Conservation (phyloP, 2,113 vertebrate species). For the Oncorhynchus nerka region DNA sequence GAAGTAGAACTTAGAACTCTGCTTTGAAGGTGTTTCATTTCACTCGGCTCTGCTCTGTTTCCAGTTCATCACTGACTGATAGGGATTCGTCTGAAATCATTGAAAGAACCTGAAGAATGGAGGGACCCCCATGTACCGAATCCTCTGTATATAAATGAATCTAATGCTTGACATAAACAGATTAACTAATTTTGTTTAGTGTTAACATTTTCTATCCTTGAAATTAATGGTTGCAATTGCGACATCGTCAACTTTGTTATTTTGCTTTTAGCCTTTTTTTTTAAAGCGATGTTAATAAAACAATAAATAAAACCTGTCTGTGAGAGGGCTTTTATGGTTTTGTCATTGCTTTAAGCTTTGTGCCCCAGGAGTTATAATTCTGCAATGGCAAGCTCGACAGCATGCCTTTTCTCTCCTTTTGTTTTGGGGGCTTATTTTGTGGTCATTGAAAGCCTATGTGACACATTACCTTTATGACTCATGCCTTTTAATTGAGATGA, state of each 20-base stretch:
- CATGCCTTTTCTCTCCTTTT: too few species aligned
- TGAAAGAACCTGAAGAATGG: background rate
- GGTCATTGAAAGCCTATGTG: too few species aligned
- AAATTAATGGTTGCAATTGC: background rate
- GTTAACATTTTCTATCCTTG: background rate
- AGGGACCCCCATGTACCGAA: background rate
- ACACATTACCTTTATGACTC: too few species aligned
- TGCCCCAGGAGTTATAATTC: background rate
- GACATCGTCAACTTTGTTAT: background rate
- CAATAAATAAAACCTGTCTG: background rate
- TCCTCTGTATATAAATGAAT: background rate
- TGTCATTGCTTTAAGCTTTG: too few species aligned
- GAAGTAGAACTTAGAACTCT: slow-evolving; percentile 72
- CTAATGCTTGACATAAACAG: background rate
- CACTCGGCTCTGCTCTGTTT: slow-evolving; percentile 5
- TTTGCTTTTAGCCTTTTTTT: background rate
- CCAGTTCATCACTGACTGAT: background rate
- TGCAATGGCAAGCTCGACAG: too few species aligned
- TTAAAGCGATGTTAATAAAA: background rate
- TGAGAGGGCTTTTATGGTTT: background rate
- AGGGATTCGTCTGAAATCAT: background rate
- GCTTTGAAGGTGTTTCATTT: background rate
- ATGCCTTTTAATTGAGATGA: too few species aligned
- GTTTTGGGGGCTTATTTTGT: too few species aligned
- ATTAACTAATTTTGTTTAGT: background rate